Conservation (phyloP, 2,888 invertebrate genomes). For the Meganola albula region DNA sequence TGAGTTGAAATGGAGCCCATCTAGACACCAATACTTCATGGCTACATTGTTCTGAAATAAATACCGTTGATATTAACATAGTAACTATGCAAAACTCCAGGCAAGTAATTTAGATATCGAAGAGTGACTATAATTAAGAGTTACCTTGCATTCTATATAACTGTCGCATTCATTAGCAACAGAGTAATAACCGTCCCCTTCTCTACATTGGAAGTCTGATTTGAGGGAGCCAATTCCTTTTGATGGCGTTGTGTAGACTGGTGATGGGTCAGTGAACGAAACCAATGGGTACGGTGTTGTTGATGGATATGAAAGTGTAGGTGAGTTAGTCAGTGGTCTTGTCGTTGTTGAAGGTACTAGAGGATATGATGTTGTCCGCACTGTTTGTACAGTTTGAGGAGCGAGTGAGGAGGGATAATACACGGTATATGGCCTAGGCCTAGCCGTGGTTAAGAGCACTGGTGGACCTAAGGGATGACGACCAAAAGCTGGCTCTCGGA, state of each 20-base stretch:
- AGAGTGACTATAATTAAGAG: background rate
- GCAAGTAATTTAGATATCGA: background rate
- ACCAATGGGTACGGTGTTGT: background rate
- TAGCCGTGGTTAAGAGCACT: too few species aligned
- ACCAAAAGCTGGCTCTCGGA: background rate
- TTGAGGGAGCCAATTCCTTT: conserved; percentile 3
- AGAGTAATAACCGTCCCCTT: conserved; percentile 42
- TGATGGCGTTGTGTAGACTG: conserved; percentile 1
- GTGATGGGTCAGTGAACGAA: background rate
- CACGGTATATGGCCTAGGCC: too few species aligned
- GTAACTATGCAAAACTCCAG: background rate
- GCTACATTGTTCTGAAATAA: conserved; percentile 71
- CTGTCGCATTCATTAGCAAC: conserved; percentile 81
- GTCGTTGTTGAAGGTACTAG: background rate
- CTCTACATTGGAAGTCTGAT: conserved; percentile 23
- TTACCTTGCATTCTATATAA: conserved; percentile 79
- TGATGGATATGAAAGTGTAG: background rate
- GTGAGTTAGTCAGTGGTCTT: background rate
- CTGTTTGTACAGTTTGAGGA: background rate
- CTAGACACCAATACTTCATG: conserved; percentile 82
- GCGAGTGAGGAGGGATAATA: background rate
- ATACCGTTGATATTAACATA: background rate
- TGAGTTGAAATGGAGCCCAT: conserved; percentile 85
- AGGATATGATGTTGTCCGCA: background rate
- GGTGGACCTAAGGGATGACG: too few species aligned